phyloP scores from a whole-genome alignment of 1,140 invertebrate species.

The Phthorimaea operculella region DNA sequence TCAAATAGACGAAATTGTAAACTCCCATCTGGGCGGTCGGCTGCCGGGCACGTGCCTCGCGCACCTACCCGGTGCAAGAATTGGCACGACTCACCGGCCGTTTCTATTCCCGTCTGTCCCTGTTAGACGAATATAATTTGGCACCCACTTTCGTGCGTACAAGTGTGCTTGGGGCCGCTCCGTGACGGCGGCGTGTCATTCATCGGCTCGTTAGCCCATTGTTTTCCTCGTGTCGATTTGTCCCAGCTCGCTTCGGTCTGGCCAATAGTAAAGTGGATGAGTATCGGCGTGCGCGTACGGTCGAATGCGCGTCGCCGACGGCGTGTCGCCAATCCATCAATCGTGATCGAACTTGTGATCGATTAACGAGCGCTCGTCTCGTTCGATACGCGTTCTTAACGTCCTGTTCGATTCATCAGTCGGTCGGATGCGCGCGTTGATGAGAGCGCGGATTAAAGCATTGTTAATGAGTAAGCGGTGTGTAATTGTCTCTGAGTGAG shows the following conservation, averaged over 20 bases:
- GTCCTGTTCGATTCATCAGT: conserved; percentile 25
- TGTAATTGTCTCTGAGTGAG: too few species aligned
- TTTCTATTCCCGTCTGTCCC: conserved; percentile 62
- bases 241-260: conserved; percentile 33
- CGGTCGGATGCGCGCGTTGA: conserved; percentile 8
- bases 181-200: conserved; percentile 54
- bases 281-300: conserved; percentile 30
- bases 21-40: conserved; percentile 19
- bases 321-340: conserved; percentile 52
- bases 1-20: conserved; percentile 3
- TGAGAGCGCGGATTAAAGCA: too few species aligned
- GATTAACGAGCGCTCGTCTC: conserved; percentile 37
- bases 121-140: conserved; percentile 54
- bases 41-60: conserved; percentile 37
- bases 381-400: conserved; percentile 25
- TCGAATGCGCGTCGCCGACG: conserved; percentile 29
- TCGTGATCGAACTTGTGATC: conserved; percentile 48
- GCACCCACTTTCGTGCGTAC: conserved; percentile 49
- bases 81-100: conserved; percentile 49
- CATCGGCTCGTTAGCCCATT: conserved; percentile 61
- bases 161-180: conserved; percentile 41
- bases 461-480: too few species aligned
- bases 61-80: conserved; percentile 37
- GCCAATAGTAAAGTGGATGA: conserved; percentile 50
- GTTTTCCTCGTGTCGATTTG: conserved; percentile 58